Percentiles rank a stretch among this genome's conserved stretches.
phyloP scores from a whole-genome alignment of 2,797 vertebrate genomes.

The Cossypha heuglini region DNA sequence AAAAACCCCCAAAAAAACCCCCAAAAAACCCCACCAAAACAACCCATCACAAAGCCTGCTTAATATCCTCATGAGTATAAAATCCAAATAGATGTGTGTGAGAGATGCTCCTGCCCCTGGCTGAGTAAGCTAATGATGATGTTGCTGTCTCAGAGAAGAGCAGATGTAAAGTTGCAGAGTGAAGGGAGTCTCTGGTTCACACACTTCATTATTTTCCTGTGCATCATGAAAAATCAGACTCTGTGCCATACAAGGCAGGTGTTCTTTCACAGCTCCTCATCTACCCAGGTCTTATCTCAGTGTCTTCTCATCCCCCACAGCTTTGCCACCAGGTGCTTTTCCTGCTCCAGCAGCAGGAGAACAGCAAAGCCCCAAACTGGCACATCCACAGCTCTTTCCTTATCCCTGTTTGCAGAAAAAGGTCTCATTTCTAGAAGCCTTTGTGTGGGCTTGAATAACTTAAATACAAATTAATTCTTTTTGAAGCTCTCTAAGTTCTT shows the following conservation, averaged over 20 bases:
- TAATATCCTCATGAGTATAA: neutral
- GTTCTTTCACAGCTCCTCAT: neutral
- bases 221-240: neutral
- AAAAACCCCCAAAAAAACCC: too few species aligned
- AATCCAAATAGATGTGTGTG: neutral
- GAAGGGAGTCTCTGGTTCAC: neutral
- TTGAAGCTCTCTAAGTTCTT: neutral
- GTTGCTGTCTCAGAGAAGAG: neutral
- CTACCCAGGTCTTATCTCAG: neutral
- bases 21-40: neutral
- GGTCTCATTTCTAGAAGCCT: neutral
- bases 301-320: neutral
- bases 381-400: neutral
- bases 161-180: neutral
- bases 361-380: neutral
- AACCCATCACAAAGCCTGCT: neutral
- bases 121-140: neutral
- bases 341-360: neutral
- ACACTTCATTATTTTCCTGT: neutral
- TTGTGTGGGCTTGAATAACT: neutral
- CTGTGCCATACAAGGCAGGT: neutral
- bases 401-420: neutral
- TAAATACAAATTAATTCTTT: slow-evolving; percentile 12
- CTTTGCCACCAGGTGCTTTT: neutral
- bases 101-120: neutral